Evolutionary conservation across 53 echinoderm and acorn worm genomes (phyloP).

Genomic region (Apostichopus leukothele): DNA sequence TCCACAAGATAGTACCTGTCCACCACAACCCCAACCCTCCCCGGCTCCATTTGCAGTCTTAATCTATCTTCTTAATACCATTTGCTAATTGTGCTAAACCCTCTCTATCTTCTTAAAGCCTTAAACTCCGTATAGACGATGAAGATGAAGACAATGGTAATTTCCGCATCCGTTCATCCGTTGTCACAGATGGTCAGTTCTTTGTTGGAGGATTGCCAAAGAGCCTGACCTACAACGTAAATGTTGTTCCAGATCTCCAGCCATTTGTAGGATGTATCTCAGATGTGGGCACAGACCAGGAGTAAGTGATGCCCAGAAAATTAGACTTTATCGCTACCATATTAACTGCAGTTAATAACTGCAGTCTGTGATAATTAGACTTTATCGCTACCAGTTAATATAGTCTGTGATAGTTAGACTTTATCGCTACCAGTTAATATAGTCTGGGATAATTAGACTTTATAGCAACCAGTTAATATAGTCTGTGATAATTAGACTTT

Average conservation of each 20-base stretch:
- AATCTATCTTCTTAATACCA: too few species aligned
- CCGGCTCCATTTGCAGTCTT: too few species aligned
- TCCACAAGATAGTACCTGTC: too few species aligned
- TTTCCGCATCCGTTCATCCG: constrained; percentile 43
- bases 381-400: neutral
- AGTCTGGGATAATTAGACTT: too few species aligned
- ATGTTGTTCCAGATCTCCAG: constrained; percentile 53
- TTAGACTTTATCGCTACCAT: neutral
- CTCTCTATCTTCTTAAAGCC: neutral
- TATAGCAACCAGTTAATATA: too few species aligned
- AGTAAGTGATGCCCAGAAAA: constrained; percentile 53
- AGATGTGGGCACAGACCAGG: constrained; percentile 52
- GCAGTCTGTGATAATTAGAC: too few species aligned
- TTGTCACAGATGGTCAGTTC: constrained; percentile 52
- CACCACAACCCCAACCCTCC: too few species aligned
- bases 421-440: too few species aligned
- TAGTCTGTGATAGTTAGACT: too few species aligned
- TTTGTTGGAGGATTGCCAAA: constrained; percentile 71
- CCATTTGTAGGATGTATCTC: constrained; percentile 87
- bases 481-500: too few species aligned
- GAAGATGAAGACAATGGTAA: neutral
- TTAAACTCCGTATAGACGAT: constrained; percentile 53
- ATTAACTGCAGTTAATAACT: neutral
- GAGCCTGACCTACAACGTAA: constrained; percentile 38
- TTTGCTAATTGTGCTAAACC: neutral